A percentile compares a stretch with the other conserved stretches of the same genome.
Conservation (phyloP, 2,797 vertebrate species). For the Ctenopoma multispine region DNA sequence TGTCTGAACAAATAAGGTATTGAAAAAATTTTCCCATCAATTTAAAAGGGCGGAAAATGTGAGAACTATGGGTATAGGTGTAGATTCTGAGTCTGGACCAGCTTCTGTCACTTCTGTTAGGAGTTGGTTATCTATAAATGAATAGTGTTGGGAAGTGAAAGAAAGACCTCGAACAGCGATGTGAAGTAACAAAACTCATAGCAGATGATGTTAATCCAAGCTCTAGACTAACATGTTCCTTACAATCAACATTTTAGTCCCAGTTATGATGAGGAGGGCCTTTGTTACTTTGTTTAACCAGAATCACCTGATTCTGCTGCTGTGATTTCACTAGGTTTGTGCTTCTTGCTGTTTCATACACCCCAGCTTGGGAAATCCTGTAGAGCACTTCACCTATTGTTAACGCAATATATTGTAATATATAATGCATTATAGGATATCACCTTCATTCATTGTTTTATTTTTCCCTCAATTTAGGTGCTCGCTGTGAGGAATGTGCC, state of each 20-base stretch:
- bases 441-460: background rate
- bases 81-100: constrained; percentile 45
- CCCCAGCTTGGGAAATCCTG: background rate
- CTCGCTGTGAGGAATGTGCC: constrained; percentile 92
- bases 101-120: constrained; percentile 32
- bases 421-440: background rate
- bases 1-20: background rate
- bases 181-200: constrained; percentile 41
- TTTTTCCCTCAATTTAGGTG: constrained; percentile 79
- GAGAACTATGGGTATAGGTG: background rate
- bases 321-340: constrained; percentile 4
- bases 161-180: no score
- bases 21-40: background rate
- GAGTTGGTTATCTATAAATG: constrained; percentile 4
- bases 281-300: background rate
- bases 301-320: background rate
- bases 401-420: background rate
- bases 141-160: background rate
- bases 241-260: background rate
- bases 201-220: constrained; percentile 17
- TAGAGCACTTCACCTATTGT: background rate
- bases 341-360: constrained; percentile 17
- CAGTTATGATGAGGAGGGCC: background rate
- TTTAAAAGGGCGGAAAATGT: background rate
- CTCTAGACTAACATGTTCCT: constrained; percentile 5